Conservation (phyloP, 2,797 vertebrate species). For the Psittacula derbiana region DNA sequence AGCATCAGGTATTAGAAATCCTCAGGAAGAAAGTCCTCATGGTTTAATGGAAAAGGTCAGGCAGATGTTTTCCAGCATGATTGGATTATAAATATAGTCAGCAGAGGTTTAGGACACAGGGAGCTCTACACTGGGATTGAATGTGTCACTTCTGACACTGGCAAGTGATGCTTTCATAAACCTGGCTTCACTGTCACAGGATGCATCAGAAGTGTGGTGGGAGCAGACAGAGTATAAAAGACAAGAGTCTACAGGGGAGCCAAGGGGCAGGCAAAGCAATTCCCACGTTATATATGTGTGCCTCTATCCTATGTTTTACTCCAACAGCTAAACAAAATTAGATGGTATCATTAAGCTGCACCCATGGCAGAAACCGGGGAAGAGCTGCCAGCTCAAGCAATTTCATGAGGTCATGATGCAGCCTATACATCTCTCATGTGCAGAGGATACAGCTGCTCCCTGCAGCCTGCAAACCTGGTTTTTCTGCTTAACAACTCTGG, state of each 20-base stretch:
- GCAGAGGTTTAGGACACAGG: background rate
- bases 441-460: background rate
- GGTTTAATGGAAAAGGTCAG: conserved; percentile 6
- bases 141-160: background rate
- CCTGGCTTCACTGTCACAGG: background rate
- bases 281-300: background rate
- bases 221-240: background rate
- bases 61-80: conserved; percentile 20
- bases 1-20: conserved; percentile 8
- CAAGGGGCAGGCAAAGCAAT: conserved; percentile 7
- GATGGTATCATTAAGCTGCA: background rate
- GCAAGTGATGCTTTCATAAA: conserved; percentile 2
- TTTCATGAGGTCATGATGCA: background rate
- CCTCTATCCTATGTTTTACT: background rate
- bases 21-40: background rate
- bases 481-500: background rate
- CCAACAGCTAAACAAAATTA: background rate
- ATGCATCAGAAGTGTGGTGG: background rate
- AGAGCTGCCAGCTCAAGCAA: conserved; percentile 15
- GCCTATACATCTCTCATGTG: background rate
- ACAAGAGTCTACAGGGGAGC: background rate
- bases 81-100: conserved; percentile 45
- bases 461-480: background rate
- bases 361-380: background rate
- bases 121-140: background rate